Conservation (phyloP, 30 jellyfish, hydroid and myxozoan genomes). For the Hydra vulgaris region DNA sequence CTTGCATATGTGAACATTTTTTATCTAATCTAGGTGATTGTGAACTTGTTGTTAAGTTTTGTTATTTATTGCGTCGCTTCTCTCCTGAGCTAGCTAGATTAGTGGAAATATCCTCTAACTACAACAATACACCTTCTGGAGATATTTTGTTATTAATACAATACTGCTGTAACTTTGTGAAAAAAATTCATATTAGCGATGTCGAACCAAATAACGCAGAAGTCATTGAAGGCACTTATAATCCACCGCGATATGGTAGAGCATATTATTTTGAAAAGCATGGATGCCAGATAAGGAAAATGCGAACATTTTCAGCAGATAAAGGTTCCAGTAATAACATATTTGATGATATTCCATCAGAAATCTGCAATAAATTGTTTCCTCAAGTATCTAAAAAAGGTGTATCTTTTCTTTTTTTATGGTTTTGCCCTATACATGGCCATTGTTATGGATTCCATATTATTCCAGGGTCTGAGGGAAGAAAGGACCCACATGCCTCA, state of each 20-base stretch:
- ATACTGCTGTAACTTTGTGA: background rate
- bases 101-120: background rate
- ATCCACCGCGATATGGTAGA: background rate
- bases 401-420: background rate
- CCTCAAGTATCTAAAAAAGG: background rate
- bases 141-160: background rate
- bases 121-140: background rate
- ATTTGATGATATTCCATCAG: constrained; percentile 4
- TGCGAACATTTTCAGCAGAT: background rate
- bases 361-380: background rate
- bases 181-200: background rate
- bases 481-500: background rate
- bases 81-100: background rate
- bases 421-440: constrained; percentile 5
- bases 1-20: background rate
- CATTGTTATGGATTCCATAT: background rate
- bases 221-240: background rate
- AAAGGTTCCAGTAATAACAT: background rate
- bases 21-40: background rate
- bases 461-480: background rate
- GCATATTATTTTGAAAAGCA: background rate
- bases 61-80: background rate
- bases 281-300: background rate
- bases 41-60: background rate
- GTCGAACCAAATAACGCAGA: background rate